Conservation (phyloP, 2,797 vertebrate genomes). For the Pantherophis alleghaniensis region DNA sequence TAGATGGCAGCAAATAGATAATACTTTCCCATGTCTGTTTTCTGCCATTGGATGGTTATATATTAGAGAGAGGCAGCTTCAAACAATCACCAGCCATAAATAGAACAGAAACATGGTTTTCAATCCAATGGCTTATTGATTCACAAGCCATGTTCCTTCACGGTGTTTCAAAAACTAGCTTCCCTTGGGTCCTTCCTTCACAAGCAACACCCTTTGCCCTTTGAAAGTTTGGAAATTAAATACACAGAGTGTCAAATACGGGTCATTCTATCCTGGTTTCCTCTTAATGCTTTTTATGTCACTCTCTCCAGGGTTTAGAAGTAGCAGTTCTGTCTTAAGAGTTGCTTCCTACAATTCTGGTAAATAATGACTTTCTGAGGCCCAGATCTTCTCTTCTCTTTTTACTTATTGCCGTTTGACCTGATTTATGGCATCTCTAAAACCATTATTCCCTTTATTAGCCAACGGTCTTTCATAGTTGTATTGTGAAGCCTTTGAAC, state of each 20-base stretch:
- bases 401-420: background rate
- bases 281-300: background rate
- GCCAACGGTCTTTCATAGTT: background rate
- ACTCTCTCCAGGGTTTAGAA: background rate
- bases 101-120: background rate
- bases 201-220: background rate
- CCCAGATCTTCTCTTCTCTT: background rate
- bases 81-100: background rate
- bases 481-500: background rate
- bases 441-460: background rate
- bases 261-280: background rate
- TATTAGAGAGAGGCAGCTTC: background rate
- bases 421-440: background rate
- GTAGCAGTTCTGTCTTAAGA: background rate
- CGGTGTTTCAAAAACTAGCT: background rate
- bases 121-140: background rate
- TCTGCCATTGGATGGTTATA: background rate
- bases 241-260: background rate
- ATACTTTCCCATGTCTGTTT: background rate
- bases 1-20: background rate
- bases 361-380: background rate
- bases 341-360: background rate
- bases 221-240: background rate
- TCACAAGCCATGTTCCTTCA: background rate
- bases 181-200: background rate